Evolutionary conservation across 2,888 invertebrate genomes (phyloP).

Genomic region (Eristalis tenax): DNA sequence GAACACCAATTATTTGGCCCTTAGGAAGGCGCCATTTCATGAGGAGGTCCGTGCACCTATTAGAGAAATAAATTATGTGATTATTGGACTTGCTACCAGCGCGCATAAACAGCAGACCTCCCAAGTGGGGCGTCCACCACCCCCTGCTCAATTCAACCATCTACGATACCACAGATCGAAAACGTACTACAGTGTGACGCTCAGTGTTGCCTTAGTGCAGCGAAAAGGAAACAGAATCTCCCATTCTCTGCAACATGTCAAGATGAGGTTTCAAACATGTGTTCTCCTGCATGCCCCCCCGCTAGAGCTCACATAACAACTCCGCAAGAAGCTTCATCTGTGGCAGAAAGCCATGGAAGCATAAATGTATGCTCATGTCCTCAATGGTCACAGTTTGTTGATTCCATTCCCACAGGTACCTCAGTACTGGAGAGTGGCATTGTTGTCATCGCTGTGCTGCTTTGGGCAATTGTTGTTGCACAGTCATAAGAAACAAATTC

Average conservation of each 20-base stretch:
- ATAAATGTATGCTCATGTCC: constrained; percentile 70
- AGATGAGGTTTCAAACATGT: neutral
- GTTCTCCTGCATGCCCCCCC: neutral
- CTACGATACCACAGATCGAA: neutral
- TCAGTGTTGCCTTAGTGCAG: neutral
- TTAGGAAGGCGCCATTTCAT: too few species aligned
- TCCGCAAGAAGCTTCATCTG: constrained; percentile 54
- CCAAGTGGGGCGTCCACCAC: too few species aligned
- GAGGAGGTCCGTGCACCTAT: too few species aligned
- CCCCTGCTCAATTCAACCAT: too few species aligned
- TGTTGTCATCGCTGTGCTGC: constrained; percentile 32
- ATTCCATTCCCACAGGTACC: constrained; percentile 63
- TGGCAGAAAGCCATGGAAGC: constrained; percentile 62
- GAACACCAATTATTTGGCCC: too few species aligned
- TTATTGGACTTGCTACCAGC: too few species aligned
- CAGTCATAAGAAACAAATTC: constrained; percentile 34
- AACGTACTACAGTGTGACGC: neutral
- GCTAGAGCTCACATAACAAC: constrained; percentile 54
- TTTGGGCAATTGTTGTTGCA: constrained; percentile 28
- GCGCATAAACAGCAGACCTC: too few species aligned
- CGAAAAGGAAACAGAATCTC: neutral
- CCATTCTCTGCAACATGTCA: neutral
- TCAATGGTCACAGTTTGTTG: constrained; percentile 69
- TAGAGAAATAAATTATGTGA: too few species aligned
- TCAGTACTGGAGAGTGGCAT: constrained; percentile 27